A percentile compares a stretch with the other conserved stretches of the same genome.
phyloP scores from a whole-genome alignment of 1,140 invertebrate species.

The Anastrepha obliqua region DNA sequence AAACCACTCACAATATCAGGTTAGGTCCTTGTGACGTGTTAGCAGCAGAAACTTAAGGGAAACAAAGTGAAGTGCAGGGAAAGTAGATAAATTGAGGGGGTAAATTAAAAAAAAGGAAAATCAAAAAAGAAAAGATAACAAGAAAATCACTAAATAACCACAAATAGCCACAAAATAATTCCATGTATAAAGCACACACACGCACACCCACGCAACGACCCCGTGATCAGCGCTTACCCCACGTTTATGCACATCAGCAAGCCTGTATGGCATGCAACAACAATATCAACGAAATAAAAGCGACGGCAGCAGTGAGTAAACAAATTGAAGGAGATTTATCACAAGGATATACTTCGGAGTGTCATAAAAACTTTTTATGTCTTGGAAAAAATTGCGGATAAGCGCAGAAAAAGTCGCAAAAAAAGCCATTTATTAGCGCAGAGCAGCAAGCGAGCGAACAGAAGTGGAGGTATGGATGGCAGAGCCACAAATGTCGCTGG shows the following conservation, averaged over 20 bases:
- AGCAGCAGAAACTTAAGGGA: slow-evolving; percentile 25
- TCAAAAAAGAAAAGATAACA: slow-evolving; percentile 63
- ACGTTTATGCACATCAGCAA: not conserved
- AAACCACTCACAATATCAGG: slow-evolving; percentile 64
- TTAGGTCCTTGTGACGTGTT: slow-evolving; percentile 11
- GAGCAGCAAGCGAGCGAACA: slow-evolving; percentile 13
- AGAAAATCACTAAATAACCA: slow-evolving; percentile 54
- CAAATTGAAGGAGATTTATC: slow-evolving; percentile 74
- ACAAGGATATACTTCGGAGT: slow-evolving; percentile 64
- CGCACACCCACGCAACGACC: not conserved
- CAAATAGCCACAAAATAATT: slow-evolving; percentile 57
- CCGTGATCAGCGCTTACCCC: not conserved
- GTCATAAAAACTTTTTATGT: slow-evolving; percentile 74
- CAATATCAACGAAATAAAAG: slow-evolving; percentile 59
- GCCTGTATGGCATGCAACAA: slow-evolving; percentile 30
- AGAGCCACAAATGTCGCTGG: not conserved
- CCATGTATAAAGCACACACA: not conserved
- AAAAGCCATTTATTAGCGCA: not conserved
- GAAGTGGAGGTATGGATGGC: not conserved
- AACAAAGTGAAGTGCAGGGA: slow-evolving; percentile 2
- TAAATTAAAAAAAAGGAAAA: slow-evolving; percentile 53
- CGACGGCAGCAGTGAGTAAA: slow-evolving; percentile 61
- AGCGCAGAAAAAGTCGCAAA: slow-evolving; percentile 55
- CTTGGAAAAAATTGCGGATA: slow-evolving; percentile 70
- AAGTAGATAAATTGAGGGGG: slow-evolving; percentile 19